Evolutionary conservation across 2,888 invertebrate genomes (phyloP), one percentile per base, ranked within the genome.

Genomic region (Synergus itoensis): DNA sequence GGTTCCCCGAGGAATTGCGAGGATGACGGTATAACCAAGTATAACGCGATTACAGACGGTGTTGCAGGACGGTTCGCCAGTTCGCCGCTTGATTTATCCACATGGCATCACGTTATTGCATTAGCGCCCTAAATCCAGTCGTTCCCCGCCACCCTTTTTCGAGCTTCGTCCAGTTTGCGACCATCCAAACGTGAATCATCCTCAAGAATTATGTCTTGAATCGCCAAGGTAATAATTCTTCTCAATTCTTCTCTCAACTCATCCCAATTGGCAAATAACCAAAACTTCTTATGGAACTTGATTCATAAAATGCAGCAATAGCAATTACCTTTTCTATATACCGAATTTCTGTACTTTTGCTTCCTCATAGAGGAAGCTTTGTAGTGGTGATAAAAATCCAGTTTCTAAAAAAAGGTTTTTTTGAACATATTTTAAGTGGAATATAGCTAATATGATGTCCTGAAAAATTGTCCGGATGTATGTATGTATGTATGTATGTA

Each of bases 11-110:
- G 88, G 90, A 80, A 81, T 82, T 78, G 82, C 80, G 53, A n/a
- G 73, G 73, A 73, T 28, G 63, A 60, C 82, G 81, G 28, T 76
- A 79, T 91, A 91, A 91, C 90, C 36, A 81, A 81, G 18, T 73
- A 79, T 91, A 91, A 91, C 90, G 85, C 88, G 90, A 91, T 91
- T 91, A 91, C 87, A 78, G 75, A 79, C 45, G 41, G 75, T 83
- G 84, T 81, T 83, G 83, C 84, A 84, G 85, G 81, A 84, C 82
- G 77, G 83, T 77, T 84, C 86, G 86, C 80, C 81, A 85, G 85
- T 86, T 88, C 87, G 82, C 86, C 84, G 87, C 88, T 91, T 91
- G 91, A 91, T 91, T 91, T 91, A 91, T 91, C 89, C 89, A 87
- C 84, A 87, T 83, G 87, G 89, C 88, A 84, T 86, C 86, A 85